These are phyloP conservation scores for Synanthedon tipuliformis DNA, from an alignment of 2,888 invertebrate genomes.

Conservation along the genomic window DNA sequence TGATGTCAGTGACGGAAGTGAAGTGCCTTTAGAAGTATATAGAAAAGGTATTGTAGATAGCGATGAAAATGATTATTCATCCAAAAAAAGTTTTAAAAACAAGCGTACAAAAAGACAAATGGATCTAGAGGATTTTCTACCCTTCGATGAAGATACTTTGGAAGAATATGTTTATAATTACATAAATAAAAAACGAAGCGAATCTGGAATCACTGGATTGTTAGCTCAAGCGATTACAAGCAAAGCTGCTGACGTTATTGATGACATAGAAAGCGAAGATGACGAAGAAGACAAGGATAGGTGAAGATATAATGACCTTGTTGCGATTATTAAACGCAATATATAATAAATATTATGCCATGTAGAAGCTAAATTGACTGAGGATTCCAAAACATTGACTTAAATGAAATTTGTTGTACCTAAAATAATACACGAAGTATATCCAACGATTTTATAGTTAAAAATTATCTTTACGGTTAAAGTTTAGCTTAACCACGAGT, in stretches of 20 bases:
- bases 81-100: conserved; percentile 13
- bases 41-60: conserved; percentile 72
- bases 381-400: no score
- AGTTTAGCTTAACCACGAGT: no score
- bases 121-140: conserved; percentile 50
- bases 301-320: not conserved
- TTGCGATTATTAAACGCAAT: no score
- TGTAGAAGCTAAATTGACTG: no score
- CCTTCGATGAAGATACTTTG: conserved; percentile 52
- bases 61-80: conserved; percentile 46
- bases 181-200: conserved; percentile 46
- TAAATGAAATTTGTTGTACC: no score
- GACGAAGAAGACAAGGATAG: conserved; percentile 21
- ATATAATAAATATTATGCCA: no score
- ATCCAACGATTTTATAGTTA: no score
- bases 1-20: conserved; percentile 66
- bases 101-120: conserved; percentile 45
- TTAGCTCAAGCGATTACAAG: conserved; percentile 51
- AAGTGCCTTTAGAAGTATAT: conserved; percentile 67
- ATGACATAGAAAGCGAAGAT: conserved; percentile 38
- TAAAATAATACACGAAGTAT: no score
- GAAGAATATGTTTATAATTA: conserved; percentile 54
- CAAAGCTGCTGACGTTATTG: conserved; percentile 28
- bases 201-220: conserved; percentile 46
- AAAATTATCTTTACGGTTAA: no score